Base-by-base conservation (phyloP, 2,113 vertebrate genomes). In the Trematocara stigmaticum region DNA sequence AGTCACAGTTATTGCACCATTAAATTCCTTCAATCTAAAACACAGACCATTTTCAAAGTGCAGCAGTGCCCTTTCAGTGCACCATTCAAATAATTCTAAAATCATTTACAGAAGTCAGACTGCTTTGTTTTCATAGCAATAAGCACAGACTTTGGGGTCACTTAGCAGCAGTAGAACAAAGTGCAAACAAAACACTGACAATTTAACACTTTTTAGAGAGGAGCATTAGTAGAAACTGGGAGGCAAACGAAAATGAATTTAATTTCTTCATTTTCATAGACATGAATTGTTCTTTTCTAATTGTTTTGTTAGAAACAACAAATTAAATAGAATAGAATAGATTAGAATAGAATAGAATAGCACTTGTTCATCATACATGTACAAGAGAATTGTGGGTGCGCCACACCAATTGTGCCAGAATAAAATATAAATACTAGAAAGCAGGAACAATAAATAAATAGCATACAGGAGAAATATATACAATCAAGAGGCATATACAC, bases 11-110 rank as follows among this genome's bases (percentile, higher is more conserved):
- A 74, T 87, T 61, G 55, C 6, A 49, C 61, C 38, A 56, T 69
- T 82, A 78, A 82, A 87, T 85, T 38, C 29, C 6, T 47, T 49
- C 23, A 45, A 71, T 82, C 71, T 76, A 51, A 86, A 83, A 84
- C 5, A 31, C 57, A 34, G 51, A 52, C 5, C 45, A 55, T 49
- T 90, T 82, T 9, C 11, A 83, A 66, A 81, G 8, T 10, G 31
- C 23, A 10, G 13, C 7, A 35, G 52, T 2, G 6, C 3, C 47
- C 31, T 88, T 74, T 38, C 8, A 79, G 56, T 71, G 78, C 11
- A 7, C 51, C n/a, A 23, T 55, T 90, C 26, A 83, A 38, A 10
- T 16, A 49, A 69, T 61, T 23, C 6, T 29, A 38, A 6, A 34
- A 61, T 31, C 15, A 85, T 52, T 76, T 12, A 47, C 23, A 56